A percentile compares a stretch with the other conserved stretches of the same genome.
Conservation (phyloP, 1,140 invertebrate species). For the Grapholita molesta region DNA sequence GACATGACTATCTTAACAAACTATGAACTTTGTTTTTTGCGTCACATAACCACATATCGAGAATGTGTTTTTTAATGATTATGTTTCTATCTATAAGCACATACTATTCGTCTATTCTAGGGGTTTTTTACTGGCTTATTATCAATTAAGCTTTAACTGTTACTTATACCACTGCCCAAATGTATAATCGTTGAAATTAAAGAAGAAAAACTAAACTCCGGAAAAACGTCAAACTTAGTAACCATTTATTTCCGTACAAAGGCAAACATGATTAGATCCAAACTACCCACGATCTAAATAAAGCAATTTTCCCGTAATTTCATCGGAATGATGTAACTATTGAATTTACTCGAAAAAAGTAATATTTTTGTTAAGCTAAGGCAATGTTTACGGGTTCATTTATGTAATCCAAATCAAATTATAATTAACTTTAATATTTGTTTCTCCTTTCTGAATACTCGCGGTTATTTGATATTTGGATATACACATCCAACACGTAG, state of each 20-base stretch:
- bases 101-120: background rate
- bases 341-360: background rate
- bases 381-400: no score
- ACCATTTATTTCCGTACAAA: background rate
- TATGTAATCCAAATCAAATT: background rate
- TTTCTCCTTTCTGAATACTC: no score
- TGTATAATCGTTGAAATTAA: background rate
- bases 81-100: background rate
- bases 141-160: background rate
- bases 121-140: background rate
- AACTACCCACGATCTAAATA: background rate
- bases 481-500: no score
- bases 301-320: conserved; percentile 3
- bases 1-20: background rate
- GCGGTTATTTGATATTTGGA: no score
- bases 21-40: background rate
- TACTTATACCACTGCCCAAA: background rate
- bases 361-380: background rate
- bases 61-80: no score
- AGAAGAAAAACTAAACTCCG: background rate
- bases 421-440: no score
- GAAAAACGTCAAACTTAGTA: background rate
- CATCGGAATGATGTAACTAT: conserved; percentile 1
- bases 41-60: background rate
- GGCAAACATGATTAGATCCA: background rate